phyloP scores from a whole-genome alignment of 2,888 invertebrate genomes.

The Drosophila fulvimacula region DNA sequence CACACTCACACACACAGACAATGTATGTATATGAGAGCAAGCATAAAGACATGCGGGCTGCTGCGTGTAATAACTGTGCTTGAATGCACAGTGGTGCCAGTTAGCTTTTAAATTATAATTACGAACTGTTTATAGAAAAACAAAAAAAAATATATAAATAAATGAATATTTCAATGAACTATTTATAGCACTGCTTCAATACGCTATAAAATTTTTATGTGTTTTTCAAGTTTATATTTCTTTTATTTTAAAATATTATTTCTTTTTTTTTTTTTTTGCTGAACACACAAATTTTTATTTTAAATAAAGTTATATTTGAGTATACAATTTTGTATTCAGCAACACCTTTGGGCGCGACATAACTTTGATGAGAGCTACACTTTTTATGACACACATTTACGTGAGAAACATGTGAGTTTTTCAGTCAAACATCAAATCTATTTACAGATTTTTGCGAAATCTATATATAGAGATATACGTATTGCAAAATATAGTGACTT shows the following conservation, averaged over 20 bases:
- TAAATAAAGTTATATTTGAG: slow-evolving; percentile 20
- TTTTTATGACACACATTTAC: slow-evolving; percentile 69
- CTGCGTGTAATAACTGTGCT: slow-evolving; percentile 3
- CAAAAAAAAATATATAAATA: background rate
- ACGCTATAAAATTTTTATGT: background rate
- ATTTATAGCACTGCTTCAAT: background rate
- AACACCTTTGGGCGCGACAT: slow-evolving; percentile 50
- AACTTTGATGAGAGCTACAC: slow-evolving; percentile 72
- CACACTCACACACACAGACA: slow-evolving; percentile 1
- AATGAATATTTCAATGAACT: background rate
- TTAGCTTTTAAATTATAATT: background rate
- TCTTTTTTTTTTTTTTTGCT: background rate
- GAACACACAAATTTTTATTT: slow-evolving; percentile 8
- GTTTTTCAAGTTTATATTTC: background rate
- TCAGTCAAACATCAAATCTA: background rate
- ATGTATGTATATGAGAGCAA: background rate
- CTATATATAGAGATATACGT: background rate
- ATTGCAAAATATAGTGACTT: background rate
- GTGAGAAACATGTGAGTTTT: slow-evolving; percentile 60
- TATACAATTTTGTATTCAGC: slow-evolving; percentile 63
- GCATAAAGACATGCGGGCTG: slow-evolving; percentile 14
- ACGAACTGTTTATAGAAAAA: too few species aligned
- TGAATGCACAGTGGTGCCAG: slow-evolving; percentile 42
- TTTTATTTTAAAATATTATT: background rate
- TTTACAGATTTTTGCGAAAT: slow-evolving; percentile 14